A percentile compares a stretch with the other conserved stretches of the same genome.
phyloP scores from a whole-genome alignment of 2,888 invertebrate species.

The Eledona agricola region DNA sequence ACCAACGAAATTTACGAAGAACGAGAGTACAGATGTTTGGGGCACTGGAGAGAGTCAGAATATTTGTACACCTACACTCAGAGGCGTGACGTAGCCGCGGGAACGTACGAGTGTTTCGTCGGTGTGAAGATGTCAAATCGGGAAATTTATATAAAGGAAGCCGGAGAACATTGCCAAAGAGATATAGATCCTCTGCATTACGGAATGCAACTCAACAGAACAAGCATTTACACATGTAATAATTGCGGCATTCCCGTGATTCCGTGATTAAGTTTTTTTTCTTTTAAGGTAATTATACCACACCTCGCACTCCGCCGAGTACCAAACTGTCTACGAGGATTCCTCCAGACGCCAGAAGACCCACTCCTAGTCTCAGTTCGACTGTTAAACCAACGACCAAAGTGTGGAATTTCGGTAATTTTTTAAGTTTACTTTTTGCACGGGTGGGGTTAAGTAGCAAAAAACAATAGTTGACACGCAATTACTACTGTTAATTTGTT shows the following conservation, averaged over 20 bases:
- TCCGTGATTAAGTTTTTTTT: background rate
- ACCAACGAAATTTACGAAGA: constrained; percentile 71
- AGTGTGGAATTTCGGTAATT: constrained; percentile 48
- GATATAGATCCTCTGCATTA: constrained; percentile 67
- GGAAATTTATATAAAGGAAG: constrained; percentile 73
- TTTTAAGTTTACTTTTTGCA: background rate
- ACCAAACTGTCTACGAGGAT: constrained; percentile 28
- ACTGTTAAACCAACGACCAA: constrained; percentile 46
- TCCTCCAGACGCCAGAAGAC: constrained; percentile 31
- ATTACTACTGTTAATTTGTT: constrained; percentile 14
- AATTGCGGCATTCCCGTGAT: constrained; percentile 31
- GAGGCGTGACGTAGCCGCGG: constrained; percentile 67
- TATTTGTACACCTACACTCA: constrained; percentile 72
- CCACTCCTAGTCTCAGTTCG: constrained; percentile 28
- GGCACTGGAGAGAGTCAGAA: constrained; percentile 72
- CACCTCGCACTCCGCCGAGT: constrained; percentile 19
- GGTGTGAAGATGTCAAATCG: constrained; percentile 68
- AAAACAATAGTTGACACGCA: constrained; percentile 7
- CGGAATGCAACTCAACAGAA: constrained; percentile 71
- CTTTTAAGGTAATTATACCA: constrained; percentile 29
- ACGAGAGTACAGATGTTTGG: constrained; percentile 71
- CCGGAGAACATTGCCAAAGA: constrained; percentile 71
- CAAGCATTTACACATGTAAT: constrained; percentile 55
- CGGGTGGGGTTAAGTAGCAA: constrained; percentile 6
- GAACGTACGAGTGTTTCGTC: constrained; percentile 73